Percentiles rank a stretch among this genome's conserved stretches.
Conservation (phyloP, 2,888 invertebrate species). For the Rhopalosiphum nymphaeae region DNA sequence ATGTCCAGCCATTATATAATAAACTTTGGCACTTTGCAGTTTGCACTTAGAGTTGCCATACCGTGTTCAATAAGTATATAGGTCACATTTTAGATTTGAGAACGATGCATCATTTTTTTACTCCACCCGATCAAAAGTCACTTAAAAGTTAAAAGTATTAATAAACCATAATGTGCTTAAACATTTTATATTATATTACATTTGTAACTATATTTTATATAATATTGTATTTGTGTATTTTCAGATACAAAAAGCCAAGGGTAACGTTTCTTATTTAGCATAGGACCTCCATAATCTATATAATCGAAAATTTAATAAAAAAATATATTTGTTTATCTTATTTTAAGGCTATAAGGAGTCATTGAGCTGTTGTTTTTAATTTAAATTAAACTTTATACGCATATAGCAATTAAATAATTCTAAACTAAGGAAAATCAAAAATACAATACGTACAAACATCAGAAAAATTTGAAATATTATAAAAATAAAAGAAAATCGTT, state of each 20-base stretch:
- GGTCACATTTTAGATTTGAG: background rate
- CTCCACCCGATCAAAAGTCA: background rate
- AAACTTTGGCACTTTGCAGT: background rate
- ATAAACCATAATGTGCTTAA: background rate
- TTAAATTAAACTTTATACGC: background rate
- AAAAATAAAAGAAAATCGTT: no score
- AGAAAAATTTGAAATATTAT: background rate
- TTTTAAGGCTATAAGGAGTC: background rate
- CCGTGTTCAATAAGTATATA: conserved; percentile 4
- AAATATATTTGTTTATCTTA: background rate
- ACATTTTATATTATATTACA: background rate
- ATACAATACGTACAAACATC: background rate
- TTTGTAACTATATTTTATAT: background rate
- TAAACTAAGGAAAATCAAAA: background rate
- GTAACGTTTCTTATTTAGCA: background rate
- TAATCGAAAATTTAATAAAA: background rate
- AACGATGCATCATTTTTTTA: background rate
- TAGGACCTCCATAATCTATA: background rate
- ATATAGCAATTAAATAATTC: background rate
- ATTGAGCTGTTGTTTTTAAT: background rate
- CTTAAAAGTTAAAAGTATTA: background rate
- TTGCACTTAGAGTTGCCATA: conserved; percentile 3
- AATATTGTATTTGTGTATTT: background rate
- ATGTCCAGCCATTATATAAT: background rate
- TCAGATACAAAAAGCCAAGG: no score